phyloP scores from a whole-genome alignment of 2,888 invertebrate species.

The Ormyrus labotus region DNA sequence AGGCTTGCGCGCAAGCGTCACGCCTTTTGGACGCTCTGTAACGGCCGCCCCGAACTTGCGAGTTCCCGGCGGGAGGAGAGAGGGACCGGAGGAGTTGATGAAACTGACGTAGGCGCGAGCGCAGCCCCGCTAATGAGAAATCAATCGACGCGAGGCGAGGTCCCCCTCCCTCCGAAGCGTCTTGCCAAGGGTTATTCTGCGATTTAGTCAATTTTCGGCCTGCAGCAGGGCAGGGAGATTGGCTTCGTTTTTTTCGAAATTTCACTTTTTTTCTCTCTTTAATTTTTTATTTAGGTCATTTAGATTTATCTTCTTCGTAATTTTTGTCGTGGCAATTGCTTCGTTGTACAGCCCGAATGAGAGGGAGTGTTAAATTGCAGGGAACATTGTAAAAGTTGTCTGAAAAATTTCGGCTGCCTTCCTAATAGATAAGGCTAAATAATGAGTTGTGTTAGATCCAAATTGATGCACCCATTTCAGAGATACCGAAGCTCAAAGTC shows the following conservation, averaged over 20 bases:
- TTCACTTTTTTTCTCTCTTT: too few species aligned
- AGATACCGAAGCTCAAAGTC: slow-evolving; percentile 23
- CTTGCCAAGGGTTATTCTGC: too few species aligned
- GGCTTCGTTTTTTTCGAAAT: too few species aligned
- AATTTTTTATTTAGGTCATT: too few species aligned
- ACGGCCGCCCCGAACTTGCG: slow-evolving; percentile 29
- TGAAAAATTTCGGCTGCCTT: not conserved
- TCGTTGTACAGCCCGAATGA: too few species aligned
- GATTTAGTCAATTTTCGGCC: too few species aligned
- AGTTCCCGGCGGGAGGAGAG: not conserved
- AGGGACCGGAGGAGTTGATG: slow-evolving; percentile 14
- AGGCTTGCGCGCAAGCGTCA: slow-evolving; percentile 15
- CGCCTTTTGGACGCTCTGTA: slow-evolving; percentile 37
- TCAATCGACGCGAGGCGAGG: slow-evolving; percentile 35
- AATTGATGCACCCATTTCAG: slow-evolving; percentile 40
- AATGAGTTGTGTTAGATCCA: slow-evolving; percentile 27
- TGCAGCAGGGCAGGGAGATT: too few species aligned
- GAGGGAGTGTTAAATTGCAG: not conserved
- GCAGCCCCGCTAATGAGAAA: slow-evolving; percentile 45
- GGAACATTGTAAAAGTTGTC: not conserved
- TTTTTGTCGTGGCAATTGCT: too few species aligned
- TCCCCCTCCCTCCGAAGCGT: too few species aligned
- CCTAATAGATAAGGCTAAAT: slow-evolving; percentile 38
- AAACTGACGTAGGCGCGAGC: slow-evolving; percentile 45
- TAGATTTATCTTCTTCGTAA: too few species aligned